Base-by-base conservation (phyloP, 1,140 invertebrate genomes). In the Delia radicum region DNA sequence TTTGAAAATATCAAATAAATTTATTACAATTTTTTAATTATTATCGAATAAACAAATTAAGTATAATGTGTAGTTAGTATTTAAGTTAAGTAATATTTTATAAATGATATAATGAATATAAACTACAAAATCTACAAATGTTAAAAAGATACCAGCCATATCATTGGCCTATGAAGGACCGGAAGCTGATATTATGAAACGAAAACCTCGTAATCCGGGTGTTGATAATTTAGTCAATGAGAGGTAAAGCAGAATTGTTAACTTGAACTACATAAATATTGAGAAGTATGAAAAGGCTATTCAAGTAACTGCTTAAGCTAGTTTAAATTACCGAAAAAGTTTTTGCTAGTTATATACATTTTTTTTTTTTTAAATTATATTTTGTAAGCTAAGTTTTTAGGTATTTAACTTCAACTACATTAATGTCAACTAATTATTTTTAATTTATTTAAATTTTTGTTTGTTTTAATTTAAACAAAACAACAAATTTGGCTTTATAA, bases 161-260 rank as follows among this genome's bases (percentile, higher is more conserved):
- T 98, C 98, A 76, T 91, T 99, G 86, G 98, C 98, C 81, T 99
- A 99, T 89, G 98, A 99, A 91, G 91, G 94, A 88, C 94, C 98
- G 74, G 98, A 99, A 88, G 95, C 95, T 79, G 98, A 99, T 89
- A 99, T 99, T 88, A 99, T 99, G 98, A 99, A 99, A 91, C 92
- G 98, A 81, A 93, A 93, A 81, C 98, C 98, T 81, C 93, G 98
- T 88, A 94, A 99, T 90, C 96, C 98, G 75, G 91, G 92, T 82
- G 91, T 91, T 81, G 98, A 99, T 90, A 99, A 98, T 91, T 93
- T 99, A 87, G 96, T 98, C 80, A 98, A 98, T 87, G 94, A 97
- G 91, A 96, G 96, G 93, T 94, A 90, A 89, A 76, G 21, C 24
- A 18, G 10, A 37, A 1, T 55, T 7, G 4, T 48, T 15, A 48